Base-by-base conservation (phyloP, 2,888 invertebrate species). In the Cecidostiba fungosa region DNA sequence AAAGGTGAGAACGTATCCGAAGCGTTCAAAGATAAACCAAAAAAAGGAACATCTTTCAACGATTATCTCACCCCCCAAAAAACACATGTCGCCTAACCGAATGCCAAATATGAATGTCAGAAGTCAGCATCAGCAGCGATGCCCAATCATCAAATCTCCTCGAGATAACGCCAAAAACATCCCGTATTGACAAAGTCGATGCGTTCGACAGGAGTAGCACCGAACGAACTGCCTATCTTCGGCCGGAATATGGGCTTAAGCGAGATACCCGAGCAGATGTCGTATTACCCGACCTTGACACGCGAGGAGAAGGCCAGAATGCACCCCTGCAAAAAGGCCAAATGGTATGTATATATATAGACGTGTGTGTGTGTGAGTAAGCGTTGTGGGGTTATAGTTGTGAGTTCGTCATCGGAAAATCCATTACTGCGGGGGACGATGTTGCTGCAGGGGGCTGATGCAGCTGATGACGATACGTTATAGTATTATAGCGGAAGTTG, bases 251-350 rank as follows among this genome's bases (percentile, higher is more conserved):
- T 90, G 91, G 90, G 89, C 74, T 79, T 90, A 39, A 88, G 88
- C 86, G 88, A 89, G 86, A 66, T 88, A 23, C 87, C 88, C 59
- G 88, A 89, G 50, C 90, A 90, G 86, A 90, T 91, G 89, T 89
- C 89, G 43, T 92, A 91, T 88, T 92, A 92, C 87, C 66, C 90
- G 81, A 91, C 89, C 85, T 87, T 93, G 87, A 93, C 91, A 82
- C 87, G 89, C 62, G 93, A 93, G 86, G 93, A 93, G 89, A 91
- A 88, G 88, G 88, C 90, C 86, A 90, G 93, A 89, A 91, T 91
- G 90, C 91, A 92, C 82, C 93, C 92, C 82, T 91, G 91, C 83
- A 90, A 88, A 85, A 91, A 87, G 86, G 92, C 91, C 82, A 93
- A 89, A 88, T 93, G 93, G 93, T 93, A 92, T 81, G 92, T 87